Evolutionary conservation across 2,888 invertebrate genomes (phyloP).

Genomic region (Xanthorhoe designata): DNA sequence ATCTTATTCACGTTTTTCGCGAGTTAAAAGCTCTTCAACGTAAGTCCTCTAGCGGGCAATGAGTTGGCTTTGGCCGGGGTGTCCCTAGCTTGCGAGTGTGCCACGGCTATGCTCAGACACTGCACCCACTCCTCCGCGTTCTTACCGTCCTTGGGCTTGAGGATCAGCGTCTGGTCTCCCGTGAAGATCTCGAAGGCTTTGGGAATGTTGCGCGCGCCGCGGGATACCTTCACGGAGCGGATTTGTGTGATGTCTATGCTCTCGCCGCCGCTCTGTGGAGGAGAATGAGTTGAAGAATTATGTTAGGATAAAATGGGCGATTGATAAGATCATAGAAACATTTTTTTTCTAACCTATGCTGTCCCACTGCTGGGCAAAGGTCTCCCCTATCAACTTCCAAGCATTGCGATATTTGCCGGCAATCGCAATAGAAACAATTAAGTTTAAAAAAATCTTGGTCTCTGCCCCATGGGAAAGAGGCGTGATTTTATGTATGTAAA

Average conservation of each 20-base stretch:
- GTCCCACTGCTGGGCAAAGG: too few species aligned
- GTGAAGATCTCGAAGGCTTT: slow-evolving; percentile 99
- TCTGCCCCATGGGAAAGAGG: too few species aligned
- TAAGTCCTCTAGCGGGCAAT: slow-evolving; percentile 78
- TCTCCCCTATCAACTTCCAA: too few species aligned
- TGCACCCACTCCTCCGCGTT: slow-evolving; percentile 99
- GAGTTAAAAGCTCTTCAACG: slow-evolving; percentile 74
- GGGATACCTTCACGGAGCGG: slow-evolving; percentile 96
- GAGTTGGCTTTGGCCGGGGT: slow-evolving; percentile 82
- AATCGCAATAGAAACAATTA: too few species aligned
- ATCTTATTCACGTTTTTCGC: too few species aligned
- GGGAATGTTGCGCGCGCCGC: slow-evolving; percentile 96
- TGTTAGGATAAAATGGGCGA: not conserved
- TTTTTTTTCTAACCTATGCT: too few species aligned
- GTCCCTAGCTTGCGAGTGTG: slow-evolving; percentile 91
- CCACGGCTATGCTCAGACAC: slow-evolving; percentile 96
- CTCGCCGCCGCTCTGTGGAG: slow-evolving; percentile 91
- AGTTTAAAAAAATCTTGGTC: too few species aligned
- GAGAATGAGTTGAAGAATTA: not conserved
- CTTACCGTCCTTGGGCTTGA: slow-evolving; percentile 97
- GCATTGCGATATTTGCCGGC: too few species aligned
- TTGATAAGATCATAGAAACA: too few species aligned
- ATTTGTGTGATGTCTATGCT: slow-evolving; percentile 97
- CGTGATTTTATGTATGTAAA: too few species aligned
- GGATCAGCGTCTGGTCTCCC: slow-evolving; percentile 94